phyloP scores from a whole-genome alignment of 1,140 invertebrate species.

The Globodera rostochiensis region DNA sequence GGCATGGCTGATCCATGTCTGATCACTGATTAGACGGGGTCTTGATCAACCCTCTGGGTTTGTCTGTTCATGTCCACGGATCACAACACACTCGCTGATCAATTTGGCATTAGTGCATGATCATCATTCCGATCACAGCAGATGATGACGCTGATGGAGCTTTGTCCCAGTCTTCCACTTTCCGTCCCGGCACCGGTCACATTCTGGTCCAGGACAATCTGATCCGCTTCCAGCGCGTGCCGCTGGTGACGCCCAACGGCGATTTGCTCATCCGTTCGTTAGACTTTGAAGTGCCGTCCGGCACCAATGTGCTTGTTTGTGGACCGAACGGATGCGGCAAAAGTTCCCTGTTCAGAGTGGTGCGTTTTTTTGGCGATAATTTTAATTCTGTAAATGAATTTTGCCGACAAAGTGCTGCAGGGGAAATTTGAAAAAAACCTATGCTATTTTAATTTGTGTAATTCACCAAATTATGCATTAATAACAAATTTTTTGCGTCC shows the following conservation, averaged over 20 bases:
- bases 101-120: too few species aligned
- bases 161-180: background rate
- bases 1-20: too few species aligned
- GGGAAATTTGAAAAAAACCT: too few species aligned
- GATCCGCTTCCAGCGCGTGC: slow-evolving; percentile 26
- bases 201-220: slow-evolving; percentile 85
- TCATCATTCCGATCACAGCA: too few species aligned
- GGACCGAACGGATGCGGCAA: slow-evolving; percentile 90
- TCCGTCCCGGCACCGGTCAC: slow-evolving; percentile 76
- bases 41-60: too few species aligned
- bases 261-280: slow-evolving; percentile 87
- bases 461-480: background rate
- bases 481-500: background rate
- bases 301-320: slow-evolving; percentile 92
- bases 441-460: background rate
- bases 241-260: slow-evolving; percentile 84
- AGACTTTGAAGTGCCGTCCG: slow-evolving; percentile 87
- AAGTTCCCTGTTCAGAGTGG: slow-evolving; percentile 34
- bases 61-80: too few species aligned
- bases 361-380: background rate
- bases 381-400: too few species aligned
- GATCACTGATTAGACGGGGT: too few species aligned
- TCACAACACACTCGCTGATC: too few species aligned
- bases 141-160: too few species aligned
- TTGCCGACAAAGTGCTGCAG: too few species aligned